phyloP scores from a whole-genome alignment of 2,888 invertebrate species.

The Spodoptera picta region DNA sequence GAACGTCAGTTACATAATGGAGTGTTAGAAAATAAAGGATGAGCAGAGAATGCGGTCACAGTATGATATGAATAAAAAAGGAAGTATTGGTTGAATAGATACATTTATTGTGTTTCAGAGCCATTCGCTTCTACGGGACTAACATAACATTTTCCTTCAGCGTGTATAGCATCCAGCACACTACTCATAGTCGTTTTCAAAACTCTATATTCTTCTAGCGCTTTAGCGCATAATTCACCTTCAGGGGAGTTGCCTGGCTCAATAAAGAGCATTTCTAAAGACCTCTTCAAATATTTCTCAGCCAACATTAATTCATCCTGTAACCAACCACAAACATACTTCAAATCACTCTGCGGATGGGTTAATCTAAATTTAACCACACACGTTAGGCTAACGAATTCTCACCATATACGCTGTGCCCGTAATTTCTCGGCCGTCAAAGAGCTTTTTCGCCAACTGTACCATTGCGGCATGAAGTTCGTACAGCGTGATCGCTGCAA shows the following conservation, averaged over 20 bases:
- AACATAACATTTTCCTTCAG: conserved; percentile 73
- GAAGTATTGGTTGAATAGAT: background rate
- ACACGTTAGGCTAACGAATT: background rate
- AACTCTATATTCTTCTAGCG: conserved; percentile 90
- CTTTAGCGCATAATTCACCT: conserved; percentile 91
- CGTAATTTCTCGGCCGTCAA: conserved; percentile 89
- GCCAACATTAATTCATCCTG: conserved; percentile 88
- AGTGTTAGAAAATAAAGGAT: conserved; percentile 12
- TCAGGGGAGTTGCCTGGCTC: conserved; percentile 93
- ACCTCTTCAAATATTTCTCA: conserved; percentile 89
- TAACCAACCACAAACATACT: conserved; percentile 29
- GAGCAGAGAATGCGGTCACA: conserved; percentile 29
- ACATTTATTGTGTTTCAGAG: conserved; percentile 22
- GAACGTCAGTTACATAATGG: conserved; percentile 1
- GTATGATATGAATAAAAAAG: conserved; percentile 8
- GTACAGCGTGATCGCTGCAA: conserved; percentile 91
- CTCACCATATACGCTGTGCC: conserved; percentile 86
- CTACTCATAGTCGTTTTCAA: conserved; percentile 85
- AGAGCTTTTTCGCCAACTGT: conserved; percentile 90
- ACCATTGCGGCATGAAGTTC: conserved; percentile 92
- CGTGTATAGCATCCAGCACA: conserved; percentile 73
- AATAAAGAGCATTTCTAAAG: conserved; percentile 91
- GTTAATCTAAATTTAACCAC: conserved; percentile 2
- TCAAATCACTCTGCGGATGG: conserved; percentile 1
- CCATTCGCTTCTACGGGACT: conserved; percentile 55